These are phyloP conservation scores for Nycteola revayana DNA, from an alignment of 2,888 invertebrate genomes.

Conservation along the genomic window DNA sequence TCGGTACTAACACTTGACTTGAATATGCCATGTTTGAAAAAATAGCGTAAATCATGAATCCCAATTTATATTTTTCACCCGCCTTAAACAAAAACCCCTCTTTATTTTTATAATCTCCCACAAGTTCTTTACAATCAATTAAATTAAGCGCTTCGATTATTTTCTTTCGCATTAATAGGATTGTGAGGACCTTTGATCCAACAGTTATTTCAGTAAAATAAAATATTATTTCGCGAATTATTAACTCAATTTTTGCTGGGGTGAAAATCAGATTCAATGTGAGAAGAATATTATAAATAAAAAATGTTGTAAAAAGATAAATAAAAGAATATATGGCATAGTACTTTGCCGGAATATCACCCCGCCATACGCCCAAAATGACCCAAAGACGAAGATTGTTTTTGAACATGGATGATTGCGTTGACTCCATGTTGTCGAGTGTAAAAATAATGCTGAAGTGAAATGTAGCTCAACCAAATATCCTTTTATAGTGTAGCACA, in stretches of 20 bases:
- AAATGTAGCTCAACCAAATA: slow-evolving; percentile 1
- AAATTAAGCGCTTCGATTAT: slow-evolving; percentile 47
- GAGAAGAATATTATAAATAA: slow-evolving; percentile 50
- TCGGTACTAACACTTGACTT: slow-evolving; percentile 41
- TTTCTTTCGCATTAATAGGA: slow-evolving; percentile 47
- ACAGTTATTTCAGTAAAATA: slow-evolving; percentile 54
- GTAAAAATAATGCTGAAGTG: background rate
- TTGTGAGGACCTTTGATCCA: slow-evolving; percentile 51
- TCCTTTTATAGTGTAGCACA: slow-evolving; percentile 23
- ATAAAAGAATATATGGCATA: slow-evolving; percentile 52
- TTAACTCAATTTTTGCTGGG: slow-evolving; percentile 51
- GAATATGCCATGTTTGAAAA: slow-evolving; percentile 43
- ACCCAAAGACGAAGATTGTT: slow-evolving; percentile 46
- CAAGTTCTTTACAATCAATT: slow-evolving; percentile 52
- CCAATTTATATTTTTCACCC: slow-evolving; percentile 37
- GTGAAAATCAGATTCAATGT: slow-evolving; percentile 55
- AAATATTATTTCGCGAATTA: slow-evolving; percentile 59
- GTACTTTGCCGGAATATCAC: slow-evolving; percentile 34
- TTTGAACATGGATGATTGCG: slow-evolving; percentile 48
- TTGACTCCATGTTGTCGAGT: slow-evolving; percentile 19
- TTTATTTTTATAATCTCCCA: slow-evolving; percentile 40
- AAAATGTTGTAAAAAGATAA: slow-evolving; percentile 43
- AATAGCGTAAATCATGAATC: slow-evolving; percentile 37
- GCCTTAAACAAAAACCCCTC: slow-evolving; percentile 38
- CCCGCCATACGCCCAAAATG: slow-evolving; percentile 58